Conservation (phyloP, 2,113 vertebrate species). For the Emydocephalus ijimae region DNA sequence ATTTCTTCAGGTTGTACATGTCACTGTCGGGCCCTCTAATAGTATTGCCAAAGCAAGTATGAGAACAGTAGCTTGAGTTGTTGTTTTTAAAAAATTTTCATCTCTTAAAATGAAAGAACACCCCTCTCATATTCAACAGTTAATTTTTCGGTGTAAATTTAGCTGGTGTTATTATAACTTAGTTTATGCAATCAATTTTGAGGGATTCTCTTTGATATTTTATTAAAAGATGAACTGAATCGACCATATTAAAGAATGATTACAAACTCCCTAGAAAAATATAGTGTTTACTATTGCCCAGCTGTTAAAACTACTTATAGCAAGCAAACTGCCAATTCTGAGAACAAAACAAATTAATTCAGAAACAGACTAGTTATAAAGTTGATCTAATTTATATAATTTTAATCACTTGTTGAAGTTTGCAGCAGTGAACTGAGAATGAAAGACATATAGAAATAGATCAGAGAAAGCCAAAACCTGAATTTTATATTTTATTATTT, state of each 20-base stretch:
- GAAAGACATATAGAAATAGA: slow-evolving; percentile 52
- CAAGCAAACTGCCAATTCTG: slow-evolving; percentile 12
- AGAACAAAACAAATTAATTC: slow-evolving; percentile 46
- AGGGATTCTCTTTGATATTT: neutral
- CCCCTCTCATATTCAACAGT: neutral
- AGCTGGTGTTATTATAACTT: neutral
- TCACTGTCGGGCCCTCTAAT: neutral
- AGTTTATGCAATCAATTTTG: neutral
- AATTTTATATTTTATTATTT: slow-evolving; percentile 5
- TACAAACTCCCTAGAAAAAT: neutral
- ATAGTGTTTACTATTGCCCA: neutral
- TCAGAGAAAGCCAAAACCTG: slow-evolving; percentile 28
- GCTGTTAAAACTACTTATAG: neutral
- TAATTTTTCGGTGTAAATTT: neutral
- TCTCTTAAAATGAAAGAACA: neutral
- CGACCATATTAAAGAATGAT: neutral
- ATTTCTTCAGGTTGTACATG: neutral
- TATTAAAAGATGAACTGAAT: neutral
- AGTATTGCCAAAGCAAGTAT: neutral
- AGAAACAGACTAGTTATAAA: slow-evolving; percentile 48
- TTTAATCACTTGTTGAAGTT: slow-evolving; percentile 49
- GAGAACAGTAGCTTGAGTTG: neutral
- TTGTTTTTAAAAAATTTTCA: neutral
- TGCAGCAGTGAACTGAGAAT: slow-evolving; percentile 57
- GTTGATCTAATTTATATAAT: slow-evolving; percentile 21